A percentile compares a stretch with the other conserved stretches of the same genome.
These are phyloP conservation scores for Chrysogorgia sp. DNA, from an alignment of 92 coral and sea anemone genomes.

Conservation along the genomic window DNA sequence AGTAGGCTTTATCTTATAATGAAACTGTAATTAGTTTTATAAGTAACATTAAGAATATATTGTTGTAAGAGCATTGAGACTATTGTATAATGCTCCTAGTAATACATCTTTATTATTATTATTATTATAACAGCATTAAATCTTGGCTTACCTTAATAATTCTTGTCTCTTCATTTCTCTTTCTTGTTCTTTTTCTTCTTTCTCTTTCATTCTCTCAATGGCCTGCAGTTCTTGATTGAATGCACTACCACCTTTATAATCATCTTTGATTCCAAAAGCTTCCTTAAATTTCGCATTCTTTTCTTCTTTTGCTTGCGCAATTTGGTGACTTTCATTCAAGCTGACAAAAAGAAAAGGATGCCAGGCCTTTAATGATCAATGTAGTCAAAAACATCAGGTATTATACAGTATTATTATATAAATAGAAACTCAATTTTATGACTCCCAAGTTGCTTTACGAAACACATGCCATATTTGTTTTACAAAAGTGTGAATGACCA, in stretches of 20 bases:
- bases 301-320: constrained; percentile 91
- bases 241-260: constrained; percentile 88
- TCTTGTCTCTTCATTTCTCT: constrained; percentile 61
- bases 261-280: constrained; percentile 90
- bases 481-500: too few species aligned
- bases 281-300: constrained; percentile 90
- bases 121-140: neutral
- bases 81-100: too few species aligned
- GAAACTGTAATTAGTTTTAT: too few species aligned
- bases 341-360: constrained; percentile 28
- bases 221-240: constrained; percentile 91
- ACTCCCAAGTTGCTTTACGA: too few species aligned
- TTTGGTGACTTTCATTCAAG: constrained; percentile 80
- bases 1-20: too few species aligned
- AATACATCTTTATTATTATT: constrained; percentile 7
- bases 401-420: neutral
- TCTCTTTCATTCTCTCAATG: constrained; percentile 66
- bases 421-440: neutral
- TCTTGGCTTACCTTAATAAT: constrained; percentile 57
- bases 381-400: neutral
- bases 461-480: too few species aligned
- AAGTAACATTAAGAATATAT: too few species aligned
- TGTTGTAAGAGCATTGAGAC: too few species aligned
- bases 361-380: neutral
- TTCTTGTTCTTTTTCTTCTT: constrained; percentile 54